Evolutionary conservation across 2,113 vertebrate genomes (phyloP), one percentile per base, ranked within the genome.

Genomic region (Tachycineta bicolor): DNA sequence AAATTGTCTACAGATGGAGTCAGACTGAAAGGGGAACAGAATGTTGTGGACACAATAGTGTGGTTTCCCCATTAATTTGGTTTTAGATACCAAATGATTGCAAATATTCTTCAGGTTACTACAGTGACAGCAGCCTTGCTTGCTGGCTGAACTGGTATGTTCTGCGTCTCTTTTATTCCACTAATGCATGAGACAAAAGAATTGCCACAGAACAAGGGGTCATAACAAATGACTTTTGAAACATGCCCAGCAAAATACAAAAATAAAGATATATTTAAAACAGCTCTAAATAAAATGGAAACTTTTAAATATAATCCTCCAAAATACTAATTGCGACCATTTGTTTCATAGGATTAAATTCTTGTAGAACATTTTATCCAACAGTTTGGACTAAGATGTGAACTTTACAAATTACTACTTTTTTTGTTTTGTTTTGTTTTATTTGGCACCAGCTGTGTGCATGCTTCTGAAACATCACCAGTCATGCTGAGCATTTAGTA

Each of bases 401-500:
- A 91, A 94, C 91, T 92, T 96, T 68, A 74, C 65, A 90, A 89
- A 87, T 86, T 74, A 64, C 85, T 77, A 56, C 37, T 92, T 94
- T 84, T 86, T 94, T 83, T 37, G 37, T 37, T 58, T 83, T 11
- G 41, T 74, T 89, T 78, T 68, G 49, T 90, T 93, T 90, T 90
- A 93, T 92, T 94, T 83, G 23, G 65, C 62, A 79, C 67, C 84
- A 78, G 93, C 94, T 95, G 96, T 79, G 93, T 91, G 84, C 95
- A 93, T 87, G 81, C 88, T 93, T 96, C 95, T 93, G 78, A 95
- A 97, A 93, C 94, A 94, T 71, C 70, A 76, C 79, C 47, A 95
- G 70, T 91, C 87, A 86, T 94, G 93, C 50, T 91, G 81, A 96
- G 89, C 85, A 90, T 96, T 94, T 94, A 80, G 83, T 83, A 69